Conservation (phyloP, 2,797 vertebrate species). For the Chiroxiphia lanceolata region DNA sequence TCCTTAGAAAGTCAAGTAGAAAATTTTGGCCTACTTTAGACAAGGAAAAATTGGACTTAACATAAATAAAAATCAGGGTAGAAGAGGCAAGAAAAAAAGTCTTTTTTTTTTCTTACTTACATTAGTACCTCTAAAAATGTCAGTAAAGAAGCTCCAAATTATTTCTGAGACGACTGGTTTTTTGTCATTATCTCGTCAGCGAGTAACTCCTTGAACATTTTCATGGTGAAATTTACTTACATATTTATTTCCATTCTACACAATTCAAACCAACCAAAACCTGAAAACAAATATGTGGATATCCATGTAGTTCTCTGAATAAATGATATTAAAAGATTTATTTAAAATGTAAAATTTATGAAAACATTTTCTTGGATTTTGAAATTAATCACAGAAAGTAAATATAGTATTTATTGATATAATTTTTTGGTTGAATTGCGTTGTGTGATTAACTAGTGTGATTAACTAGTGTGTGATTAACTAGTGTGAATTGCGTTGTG, state of each 20-base stretch:
- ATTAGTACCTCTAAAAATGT: not conserved
- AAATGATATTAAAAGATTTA: not conserved
- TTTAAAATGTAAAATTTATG: not conserved
- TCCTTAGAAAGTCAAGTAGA: not conserved
- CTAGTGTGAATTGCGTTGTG: not conserved
- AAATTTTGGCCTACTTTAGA: not conserved
- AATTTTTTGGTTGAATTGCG: not conserved
- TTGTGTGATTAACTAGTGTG: not conserved
- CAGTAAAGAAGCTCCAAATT: not conserved
- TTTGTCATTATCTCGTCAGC: not conserved
- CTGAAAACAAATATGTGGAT: not conserved
- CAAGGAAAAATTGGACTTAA: not conserved
- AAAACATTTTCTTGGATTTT: not conserved
- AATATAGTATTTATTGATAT: not conserved
- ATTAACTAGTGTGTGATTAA: not conserved
- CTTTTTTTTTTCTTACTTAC: not conserved
- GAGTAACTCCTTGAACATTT: not conserved
- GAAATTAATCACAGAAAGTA: not conserved
- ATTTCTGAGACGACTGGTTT: not conserved
- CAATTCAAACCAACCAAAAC: not conserved
- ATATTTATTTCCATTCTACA: not conserved
- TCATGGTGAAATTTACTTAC: not conserved
- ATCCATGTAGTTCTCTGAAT: not conserved
- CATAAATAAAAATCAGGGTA: not conserved
- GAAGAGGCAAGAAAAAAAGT: not conserved